phyloP scores from a whole-genome alignment of 2,113 vertebrate species.

The Melanostigma gelatinosum region DNA sequence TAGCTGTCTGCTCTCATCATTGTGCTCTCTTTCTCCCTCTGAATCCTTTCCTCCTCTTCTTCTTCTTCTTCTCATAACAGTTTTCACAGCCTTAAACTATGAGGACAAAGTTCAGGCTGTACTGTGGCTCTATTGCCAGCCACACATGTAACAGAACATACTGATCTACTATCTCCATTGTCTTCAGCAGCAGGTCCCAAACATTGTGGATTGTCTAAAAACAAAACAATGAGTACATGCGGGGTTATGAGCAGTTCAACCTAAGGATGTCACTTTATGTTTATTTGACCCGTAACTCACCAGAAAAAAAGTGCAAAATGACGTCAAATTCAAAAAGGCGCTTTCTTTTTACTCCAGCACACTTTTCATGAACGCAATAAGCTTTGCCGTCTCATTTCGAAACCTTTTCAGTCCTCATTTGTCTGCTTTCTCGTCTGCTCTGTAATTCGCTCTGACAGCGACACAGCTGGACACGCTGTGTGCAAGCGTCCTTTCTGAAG shows the following conservation, averaged over 20 bases:
- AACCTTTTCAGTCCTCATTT: too few relatives aligned
- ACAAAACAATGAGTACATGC: neutral
- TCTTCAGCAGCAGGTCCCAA: neutral
- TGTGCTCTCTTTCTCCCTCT: neutral
- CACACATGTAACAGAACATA: neutral
- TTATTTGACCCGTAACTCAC: neutral
- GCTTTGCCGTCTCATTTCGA: neutral
- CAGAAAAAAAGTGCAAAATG: neutral
- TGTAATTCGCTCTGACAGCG: too few relatives aligned
- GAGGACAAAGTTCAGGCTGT: neutral
- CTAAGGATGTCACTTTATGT: too few relatives aligned
- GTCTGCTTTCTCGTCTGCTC: too few relatives aligned
- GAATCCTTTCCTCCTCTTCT: neutral
- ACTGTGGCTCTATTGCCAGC: neutral
- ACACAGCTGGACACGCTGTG: too few relatives aligned
- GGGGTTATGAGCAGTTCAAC: neutral
- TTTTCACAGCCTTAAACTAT: constrained; percentile 3
- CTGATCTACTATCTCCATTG: neutral
- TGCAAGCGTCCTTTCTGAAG: too few relatives aligned
- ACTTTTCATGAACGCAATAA: neutral
- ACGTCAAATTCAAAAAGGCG: neutral
- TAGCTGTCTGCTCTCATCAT: constrained; percentile 25
- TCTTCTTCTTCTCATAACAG: constrained; percentile 4
- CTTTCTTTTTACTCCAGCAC: neutral
- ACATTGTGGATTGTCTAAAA: neutral